Percentiles rank a stretch among this genome's conserved stretches.
Conservation (phyloP, 2,888 invertebrate species). For the Caenorhabditis plicata region DNA sequence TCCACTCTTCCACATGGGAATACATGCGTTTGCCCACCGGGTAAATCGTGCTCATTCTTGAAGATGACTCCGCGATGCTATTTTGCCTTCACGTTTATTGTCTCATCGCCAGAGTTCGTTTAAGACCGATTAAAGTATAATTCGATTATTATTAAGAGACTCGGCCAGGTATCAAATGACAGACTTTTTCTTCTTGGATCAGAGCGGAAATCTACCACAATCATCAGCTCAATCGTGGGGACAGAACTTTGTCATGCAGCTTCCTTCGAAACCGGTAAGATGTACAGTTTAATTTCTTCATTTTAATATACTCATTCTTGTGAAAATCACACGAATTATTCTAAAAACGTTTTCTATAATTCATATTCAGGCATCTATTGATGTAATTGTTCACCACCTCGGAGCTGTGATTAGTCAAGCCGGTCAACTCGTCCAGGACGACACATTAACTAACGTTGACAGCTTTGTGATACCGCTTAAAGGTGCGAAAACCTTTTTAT, state of each 20-base stretch:
- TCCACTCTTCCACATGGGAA: conserved; percentile 35
- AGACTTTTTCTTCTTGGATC: conserved; percentile 32
- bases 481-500: neutral
- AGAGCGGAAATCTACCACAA: conserved; percentile 32
- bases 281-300: neutral
- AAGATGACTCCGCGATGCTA: conserved; percentile 35
- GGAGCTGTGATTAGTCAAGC: conserved; percentile 43
- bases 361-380: conserved; percentile 53
- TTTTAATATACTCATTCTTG: neutral
- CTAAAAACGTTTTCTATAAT: conserved; percentile 9
- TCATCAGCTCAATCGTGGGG: conserved; percentile 12
- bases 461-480: conserved; percentile 45
- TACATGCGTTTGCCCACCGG: conserved; percentile 38
- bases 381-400: conserved; percentile 51
- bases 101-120: conserved; percentile 41
- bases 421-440: conserved; percentile 21
- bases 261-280: conserved; percentile 26
- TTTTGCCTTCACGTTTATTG: conserved; percentile 43
- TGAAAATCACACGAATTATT: neutral
- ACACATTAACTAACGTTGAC: conserved; percentile 50
- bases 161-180: conserved; percentile 40
- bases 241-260: conserved; percentile 23
- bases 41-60: conserved; percentile 30
- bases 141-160: conserved; percentile 8
- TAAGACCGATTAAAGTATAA: neutral